Evolutionary conservation across 2,797 vertebrate species (phyloP).

Genomic region (Chanos chanos): DNA sequence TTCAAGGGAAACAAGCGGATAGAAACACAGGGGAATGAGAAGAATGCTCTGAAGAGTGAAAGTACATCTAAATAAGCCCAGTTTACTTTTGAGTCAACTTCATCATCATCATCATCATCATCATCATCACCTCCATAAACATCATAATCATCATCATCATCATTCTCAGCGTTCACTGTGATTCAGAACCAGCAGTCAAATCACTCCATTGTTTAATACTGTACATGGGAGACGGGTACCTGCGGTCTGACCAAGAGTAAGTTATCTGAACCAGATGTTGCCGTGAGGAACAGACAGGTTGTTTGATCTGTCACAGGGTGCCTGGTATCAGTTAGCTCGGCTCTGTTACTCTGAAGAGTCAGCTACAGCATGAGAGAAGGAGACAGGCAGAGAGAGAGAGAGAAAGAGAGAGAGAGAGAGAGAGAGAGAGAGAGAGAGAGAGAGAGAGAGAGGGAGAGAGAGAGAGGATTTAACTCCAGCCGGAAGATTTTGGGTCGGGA

Average conservation of each 20-base stretch:
- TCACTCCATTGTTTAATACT: constrained; percentile 11
- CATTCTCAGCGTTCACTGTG: constrained; percentile 3
- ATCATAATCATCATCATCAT: no score
- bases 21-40: no score
- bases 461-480: no score
- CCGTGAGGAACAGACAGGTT: constrained; percentile 47
- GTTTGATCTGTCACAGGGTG: constrained; percentile 42
- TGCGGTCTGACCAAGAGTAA: constrained; percentile 20
- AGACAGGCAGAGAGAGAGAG: constrained; percentile 16
- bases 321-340: constrained; percentile 22
- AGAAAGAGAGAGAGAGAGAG: constrained; percentile 23
- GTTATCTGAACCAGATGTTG: constrained; percentile 65
- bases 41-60: no score
- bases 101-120: no score
- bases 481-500: constrained; percentile 28
- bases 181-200: constrained; percentile 4
- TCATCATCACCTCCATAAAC: no score
- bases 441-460: constrained; percentile 23
- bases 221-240: constrained; percentile 8
- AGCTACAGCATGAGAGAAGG: constrained; percentile 26
- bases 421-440: constrained; percentile 22
- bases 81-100: no score
- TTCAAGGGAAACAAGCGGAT: no score
- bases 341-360: constrained; percentile 21
- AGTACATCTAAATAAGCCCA: no score